Percentiles rank a stretch among this genome's conserved stretches.
phyloP scores from a whole-genome alignment of 2,888 invertebrate species.

The Lasiommata megera region DNA sequence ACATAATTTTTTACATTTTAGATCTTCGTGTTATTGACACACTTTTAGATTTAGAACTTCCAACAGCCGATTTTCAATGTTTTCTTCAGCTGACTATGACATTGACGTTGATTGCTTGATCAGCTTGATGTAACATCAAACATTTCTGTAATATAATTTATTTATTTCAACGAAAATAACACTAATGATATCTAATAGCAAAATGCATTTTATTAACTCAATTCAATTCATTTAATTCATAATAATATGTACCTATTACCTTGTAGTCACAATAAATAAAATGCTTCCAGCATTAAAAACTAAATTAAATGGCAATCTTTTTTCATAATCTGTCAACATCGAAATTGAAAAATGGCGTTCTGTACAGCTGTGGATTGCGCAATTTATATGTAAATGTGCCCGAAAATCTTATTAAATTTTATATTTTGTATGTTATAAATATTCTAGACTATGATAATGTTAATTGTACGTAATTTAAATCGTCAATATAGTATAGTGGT shows the following conservation, averaged over 20 bases:
- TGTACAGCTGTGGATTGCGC: constrained; percentile 79
- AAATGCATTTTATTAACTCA: too few species aligned
- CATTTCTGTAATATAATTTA: too few species aligned
- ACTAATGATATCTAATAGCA: too few species aligned
- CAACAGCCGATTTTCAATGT: constrained; percentile 25
- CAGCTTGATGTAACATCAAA: too few species aligned
- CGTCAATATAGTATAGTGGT: constrained; percentile 50
- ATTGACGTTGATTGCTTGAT: constrained; percentile 20
- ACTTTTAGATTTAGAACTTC: constrained; percentile 65
- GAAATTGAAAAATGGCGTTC: constrained; percentile 73
- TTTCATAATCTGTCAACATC: constrained; percentile 45
- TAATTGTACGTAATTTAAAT: constrained; percentile 49
- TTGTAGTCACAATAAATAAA: too few species aligned
- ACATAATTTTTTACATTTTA: constrained; percentile 44
- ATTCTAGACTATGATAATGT: constrained; percentile 51
- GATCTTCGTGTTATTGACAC: constrained; percentile 44
- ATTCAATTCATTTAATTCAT: too few species aligned
- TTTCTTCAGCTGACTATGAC: constrained; percentile 27
- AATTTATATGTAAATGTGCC: constrained; percentile 78
- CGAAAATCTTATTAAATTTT: constrained; percentile 58
- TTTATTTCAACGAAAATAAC: too few species aligned
- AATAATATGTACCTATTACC: too few species aligned
- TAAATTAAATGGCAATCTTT: not conserved
- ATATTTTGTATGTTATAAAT: constrained; percentile 55
- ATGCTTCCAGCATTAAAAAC: constrained; percentile 7